phyloP scores from a whole-genome alignment of 2,113 vertebrate genomes.

The Edolisoma coerulescens region DNA sequence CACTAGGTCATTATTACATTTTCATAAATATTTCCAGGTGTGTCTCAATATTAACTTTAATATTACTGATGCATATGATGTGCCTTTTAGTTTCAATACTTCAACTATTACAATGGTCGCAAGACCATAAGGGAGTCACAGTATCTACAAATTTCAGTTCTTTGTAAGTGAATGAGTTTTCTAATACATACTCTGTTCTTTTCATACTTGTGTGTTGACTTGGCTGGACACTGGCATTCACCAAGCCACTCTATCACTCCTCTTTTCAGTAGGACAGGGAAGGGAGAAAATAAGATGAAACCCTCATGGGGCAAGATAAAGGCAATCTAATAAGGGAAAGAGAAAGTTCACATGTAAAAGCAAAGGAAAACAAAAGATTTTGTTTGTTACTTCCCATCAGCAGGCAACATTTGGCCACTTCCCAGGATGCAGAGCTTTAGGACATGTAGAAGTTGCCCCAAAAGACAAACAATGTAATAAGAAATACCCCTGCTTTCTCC shows the following conservation, averaged over 20 bases:
- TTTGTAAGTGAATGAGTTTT: not conserved
- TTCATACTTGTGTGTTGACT: not conserved
- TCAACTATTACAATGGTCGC: not conserved
- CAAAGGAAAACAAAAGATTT: not conserved
- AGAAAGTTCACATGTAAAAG: not conserved
- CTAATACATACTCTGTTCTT: not conserved
- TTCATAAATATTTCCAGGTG: not conserved
- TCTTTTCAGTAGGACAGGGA: not conserved
- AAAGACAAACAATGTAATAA: not conserved
- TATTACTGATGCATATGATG: not conserved
- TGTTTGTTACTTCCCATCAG: not conserved
- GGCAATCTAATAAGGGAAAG: not conserved
- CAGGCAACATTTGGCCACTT: not conserved
- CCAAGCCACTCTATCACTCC: not conserved
- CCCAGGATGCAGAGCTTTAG: not conserved
- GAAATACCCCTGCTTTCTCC: not conserved
- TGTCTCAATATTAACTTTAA: not conserved
- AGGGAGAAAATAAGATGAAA: not conserved
- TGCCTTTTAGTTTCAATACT: not conserved
- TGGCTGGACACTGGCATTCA: not conserved
- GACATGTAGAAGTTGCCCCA: not conserved
- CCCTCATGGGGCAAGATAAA: not conserved
- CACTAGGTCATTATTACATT: not conserved
- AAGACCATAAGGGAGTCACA: not conserved
- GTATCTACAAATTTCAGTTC: not conserved